Base-by-base conservation (phyloP, 1,140 invertebrate genomes). In the Pygmarrhopalites habei region DNA sequence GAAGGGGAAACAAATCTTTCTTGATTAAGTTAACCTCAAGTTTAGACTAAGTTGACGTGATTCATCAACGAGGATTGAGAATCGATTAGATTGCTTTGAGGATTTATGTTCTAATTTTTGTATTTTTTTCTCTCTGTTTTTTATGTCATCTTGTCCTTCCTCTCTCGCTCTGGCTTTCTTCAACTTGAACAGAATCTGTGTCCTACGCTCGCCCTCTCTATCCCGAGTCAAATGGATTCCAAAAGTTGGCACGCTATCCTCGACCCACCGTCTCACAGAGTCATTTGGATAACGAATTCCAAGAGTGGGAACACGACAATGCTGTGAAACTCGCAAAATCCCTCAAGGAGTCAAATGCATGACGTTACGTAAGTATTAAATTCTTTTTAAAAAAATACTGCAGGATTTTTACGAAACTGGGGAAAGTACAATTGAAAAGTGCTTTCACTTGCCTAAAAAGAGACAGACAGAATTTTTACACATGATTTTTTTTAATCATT, bases 331-430 rank as follows among this genome's bases (percentile, higher is more conserved):
- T 70, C 15, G 65, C 68, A 12, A 65, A 67, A 61, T 59, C 68
- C 14, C 62, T 67, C 15, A 70, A 70, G 49, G 68, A 70, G 58
- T 70, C 68, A 39, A 70, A 70, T 46, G 68, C 68, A 65, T 70
- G 68, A 70, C 68, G 44, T 58, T 59, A n/a, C 60, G 57, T 58
- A 51, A n/a, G n/a, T n/a, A n/a, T n/a, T n/a, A n/a, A n/a, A n/a
- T n/a, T n/a, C n/a, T n/a, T n/a, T n/a, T n/a, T n/a, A n/a, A n/a
- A n/a, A n/a, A n/a, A n/a, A n/a, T n/a, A n/a, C n/a, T n/a, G n/a
- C n/a, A n/a, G n/a, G n/a, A n/a, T n/a, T n/a, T n/a, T n/a, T n/a
- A n/a, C n/a, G n/a, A n/a, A n/a, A n/a, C n/a, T n/a, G n/a, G n/a
- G n/a, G n/a, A n/a, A n/a, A n/a, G n/a, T n/a, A n/a, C n/a, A n/a